These are phyloP conservation scores for Stylophora pistillata DNA, from an alignment of 64 coral and sea anemone genomes.

Conservation along the genomic window DNA sequence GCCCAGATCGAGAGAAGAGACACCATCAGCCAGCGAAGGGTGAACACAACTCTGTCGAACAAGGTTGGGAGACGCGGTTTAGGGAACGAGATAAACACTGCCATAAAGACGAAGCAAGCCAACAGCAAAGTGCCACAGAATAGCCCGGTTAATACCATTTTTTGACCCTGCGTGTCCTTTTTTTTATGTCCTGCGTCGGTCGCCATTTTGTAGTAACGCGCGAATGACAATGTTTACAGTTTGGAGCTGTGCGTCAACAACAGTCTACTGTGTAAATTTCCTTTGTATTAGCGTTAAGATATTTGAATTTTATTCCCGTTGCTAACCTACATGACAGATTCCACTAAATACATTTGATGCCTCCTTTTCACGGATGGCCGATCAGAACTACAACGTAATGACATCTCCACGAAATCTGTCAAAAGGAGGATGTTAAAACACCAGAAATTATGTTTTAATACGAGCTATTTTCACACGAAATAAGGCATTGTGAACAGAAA, in stretches of 20 bases:
- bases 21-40: conserved; percentile 35
- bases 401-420: no score
- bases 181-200: neutral
- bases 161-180: conserved; percentile 6
- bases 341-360: neutral
- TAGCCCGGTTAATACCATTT: neutral
- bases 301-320: no score
- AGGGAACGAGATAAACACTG: neutral
- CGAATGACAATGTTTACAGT: no score
- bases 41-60: conserved; percentile 55
- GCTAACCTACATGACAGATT: neutral
- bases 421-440: no score
- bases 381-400: no score
- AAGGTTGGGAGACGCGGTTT: conserved; percentile 34
- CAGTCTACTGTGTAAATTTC: neutral
- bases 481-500: no score
- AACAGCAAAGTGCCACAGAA: neutral
- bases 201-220: no score
- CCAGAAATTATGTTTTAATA: no score
- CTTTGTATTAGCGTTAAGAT: neutral
- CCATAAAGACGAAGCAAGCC: neutral
- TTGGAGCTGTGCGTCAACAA: neutral
- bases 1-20: conserved; percentile 33
- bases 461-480: no score
- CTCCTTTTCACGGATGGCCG: no score